Evolutionary conservation across 2,797 vertebrate species (phyloP).

Genomic region (Phyllotis vaccarum): DNA sequence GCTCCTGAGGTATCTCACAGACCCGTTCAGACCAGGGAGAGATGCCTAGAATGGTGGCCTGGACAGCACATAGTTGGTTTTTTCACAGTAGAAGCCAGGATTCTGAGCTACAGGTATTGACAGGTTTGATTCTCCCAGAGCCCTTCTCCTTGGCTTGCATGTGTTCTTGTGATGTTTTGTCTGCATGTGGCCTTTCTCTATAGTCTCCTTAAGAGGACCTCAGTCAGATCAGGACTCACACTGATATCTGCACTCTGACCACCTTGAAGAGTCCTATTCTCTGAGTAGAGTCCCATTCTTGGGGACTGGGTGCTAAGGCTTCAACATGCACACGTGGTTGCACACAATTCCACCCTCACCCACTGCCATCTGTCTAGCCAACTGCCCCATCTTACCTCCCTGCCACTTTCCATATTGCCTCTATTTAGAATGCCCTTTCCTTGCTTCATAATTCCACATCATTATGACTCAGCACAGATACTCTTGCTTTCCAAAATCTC

Average conservation of each 20-base stretch:
- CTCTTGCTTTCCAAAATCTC: neutral
- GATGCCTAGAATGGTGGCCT: neutral
- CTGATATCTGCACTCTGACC: neutral
- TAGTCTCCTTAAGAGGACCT: neutral
- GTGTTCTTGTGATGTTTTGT: neutral
- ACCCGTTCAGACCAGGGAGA: neutral
- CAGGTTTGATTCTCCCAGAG: neutral
- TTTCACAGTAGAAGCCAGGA: neutral
- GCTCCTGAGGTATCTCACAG: neutral
- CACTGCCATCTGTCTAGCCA: neutral
- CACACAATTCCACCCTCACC: neutral
- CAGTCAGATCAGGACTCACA: neutral
- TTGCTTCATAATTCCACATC: neutral
- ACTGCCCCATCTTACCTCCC: neutral
- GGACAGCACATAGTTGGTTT: neutral
- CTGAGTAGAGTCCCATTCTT: neutral
- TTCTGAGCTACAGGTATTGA: neutral
- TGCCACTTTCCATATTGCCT: neutral
- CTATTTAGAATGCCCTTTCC: slow-evolving; percentile 30
- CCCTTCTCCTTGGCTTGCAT: neutral
- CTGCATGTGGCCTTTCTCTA: neutral
- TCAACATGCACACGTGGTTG: neutral
- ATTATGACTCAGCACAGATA: neutral
- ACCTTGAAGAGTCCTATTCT: neutral
- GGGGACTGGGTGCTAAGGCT: neutral